Base-by-base conservation (phyloP, 2,888 invertebrate genomes). In the Nowickia ferox region DNA sequence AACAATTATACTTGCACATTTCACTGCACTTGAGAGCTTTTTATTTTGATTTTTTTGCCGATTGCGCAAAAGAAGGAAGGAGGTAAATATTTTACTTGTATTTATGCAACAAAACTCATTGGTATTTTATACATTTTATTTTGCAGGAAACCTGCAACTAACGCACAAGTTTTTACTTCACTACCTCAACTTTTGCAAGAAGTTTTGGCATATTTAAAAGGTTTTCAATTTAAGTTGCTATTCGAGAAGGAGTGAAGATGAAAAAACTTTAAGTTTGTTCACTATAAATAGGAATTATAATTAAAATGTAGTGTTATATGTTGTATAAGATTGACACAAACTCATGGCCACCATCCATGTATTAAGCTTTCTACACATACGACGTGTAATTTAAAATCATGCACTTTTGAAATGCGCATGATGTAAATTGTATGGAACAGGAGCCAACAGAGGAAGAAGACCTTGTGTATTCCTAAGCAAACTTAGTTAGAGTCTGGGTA, bases 1-100 rank as follows among this genome's bases (percentile, higher is more conserved):
- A 76, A 83, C 79, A 83, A 79, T 83, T 83, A 83, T 80, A 66
- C 72, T 86, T 86, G 86, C 83, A 86, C 86, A 86, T 80, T 86
- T 84, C 83, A 86, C 83, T 84, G 86, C 86, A 80, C 86, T 86
- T 84, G 86, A 71, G 71, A 83, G 83, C 66, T 68, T 84, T 81
- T 82, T 30, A 30, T 30, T n/a, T 61, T 17, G 51, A 30, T 51
- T 69, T 48, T 79, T 46, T 10, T 57, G 40, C 53, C 19, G n/a
- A 38, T 63, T 44, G 46, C 40, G 10, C 40, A 71, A 19, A 61
- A 66, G 22, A 38, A 53, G 9, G 5, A 2, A 53, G 13, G 59
- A 72, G 44, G 59, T 61, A 61, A 44, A 68, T 42, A 71, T 66
- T 30, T 30, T 30, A 30, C 30, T 30, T 65, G 57, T 53, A 68